phyloP scores from a whole-genome alignment of 2,113 vertebrate genomes.

The Urocolius indicus region DNA sequence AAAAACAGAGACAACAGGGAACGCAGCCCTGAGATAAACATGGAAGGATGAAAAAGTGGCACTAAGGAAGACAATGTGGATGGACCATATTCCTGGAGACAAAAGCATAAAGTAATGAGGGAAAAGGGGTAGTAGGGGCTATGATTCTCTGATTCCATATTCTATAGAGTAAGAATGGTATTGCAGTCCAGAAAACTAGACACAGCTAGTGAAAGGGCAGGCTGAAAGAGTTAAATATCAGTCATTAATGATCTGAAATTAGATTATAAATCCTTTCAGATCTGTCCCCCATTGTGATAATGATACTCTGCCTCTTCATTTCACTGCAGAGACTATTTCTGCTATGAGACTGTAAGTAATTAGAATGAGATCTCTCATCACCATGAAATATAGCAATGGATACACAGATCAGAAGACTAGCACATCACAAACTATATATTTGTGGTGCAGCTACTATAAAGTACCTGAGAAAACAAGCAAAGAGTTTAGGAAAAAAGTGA shows the following conservation, averaged over 20 bases:
- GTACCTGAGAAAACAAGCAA: neutral
- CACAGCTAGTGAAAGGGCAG: neutral
- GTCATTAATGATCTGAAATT: constrained; percentile 43
- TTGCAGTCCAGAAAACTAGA: neutral
- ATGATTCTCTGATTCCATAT: too few relatives aligned
- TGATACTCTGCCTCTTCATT: neutral
- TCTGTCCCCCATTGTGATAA: neutral
- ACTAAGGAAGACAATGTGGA: neutral
- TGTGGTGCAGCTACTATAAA: neutral
- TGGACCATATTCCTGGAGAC: neutral
- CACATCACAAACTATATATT: neutral
- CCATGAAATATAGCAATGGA: neutral
- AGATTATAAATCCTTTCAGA: neutral
- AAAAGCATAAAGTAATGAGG: neutral
- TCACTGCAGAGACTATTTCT: neutral
- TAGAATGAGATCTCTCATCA: neutral
- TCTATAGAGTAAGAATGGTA: neutral
- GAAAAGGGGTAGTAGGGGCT: neutral
- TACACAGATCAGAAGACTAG: neutral
- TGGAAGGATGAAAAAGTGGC: neutral
- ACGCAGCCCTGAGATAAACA: neutral
- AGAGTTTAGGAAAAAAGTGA: neutral
- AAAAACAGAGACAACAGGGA: neutral
- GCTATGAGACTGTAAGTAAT: neutral
- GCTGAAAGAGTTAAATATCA: constrained; percentile 4